Base-by-base conservation (phyloP, 1,140 invertebrate genomes). In the Diachasmimorpha longicaudata region DNA sequence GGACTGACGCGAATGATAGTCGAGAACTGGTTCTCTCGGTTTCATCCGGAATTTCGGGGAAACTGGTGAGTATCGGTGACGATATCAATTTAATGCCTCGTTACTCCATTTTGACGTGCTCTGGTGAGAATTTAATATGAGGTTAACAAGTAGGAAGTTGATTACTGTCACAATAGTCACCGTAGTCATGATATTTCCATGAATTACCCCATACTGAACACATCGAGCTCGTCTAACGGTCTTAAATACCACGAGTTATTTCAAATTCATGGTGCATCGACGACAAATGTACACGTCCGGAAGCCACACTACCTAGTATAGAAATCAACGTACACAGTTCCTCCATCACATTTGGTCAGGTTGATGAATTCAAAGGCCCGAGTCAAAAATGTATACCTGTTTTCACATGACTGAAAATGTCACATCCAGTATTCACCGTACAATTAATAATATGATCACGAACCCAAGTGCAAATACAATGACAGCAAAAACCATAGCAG, bases 371-470 rank as follows among this genome's bases (percentile, higher is more conserved):
- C 48, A 52, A 52, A 52, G 48, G 5, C 9, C 48, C 48, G 48
- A 52, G 48, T 52, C 48, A 52, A 52, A 19, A 19, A 19, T 14
- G 5, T 19, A 52, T 52, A 52, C 48, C 48, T 52, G 48, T 52
- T 52, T 52, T 52, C 48, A 52, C 11, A 52, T 52, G 48, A 52
- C 48, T 52, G 48, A 52, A 52, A 52, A 52, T 74, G 72, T 66
- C 21, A 11, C 70, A 16, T 21, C 19, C 44, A 67, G 8, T 52
- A 19, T 52, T 19, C 48, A 52, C 5, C 39, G 16, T 9, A 4
- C 69, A 77, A 85, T 87, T 85, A 83, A 84, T 80, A 87, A 87
- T 87, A 85, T 80, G 81, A 72, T 79, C 86, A 85, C 84, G 85
- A 80, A 75, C 70, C 79, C 48, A 52, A 52, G 80, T 78, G 82